phyloP scores from a whole-genome alignment of 2,888 invertebrate species.

The Coleophora deauratella region DNA sequence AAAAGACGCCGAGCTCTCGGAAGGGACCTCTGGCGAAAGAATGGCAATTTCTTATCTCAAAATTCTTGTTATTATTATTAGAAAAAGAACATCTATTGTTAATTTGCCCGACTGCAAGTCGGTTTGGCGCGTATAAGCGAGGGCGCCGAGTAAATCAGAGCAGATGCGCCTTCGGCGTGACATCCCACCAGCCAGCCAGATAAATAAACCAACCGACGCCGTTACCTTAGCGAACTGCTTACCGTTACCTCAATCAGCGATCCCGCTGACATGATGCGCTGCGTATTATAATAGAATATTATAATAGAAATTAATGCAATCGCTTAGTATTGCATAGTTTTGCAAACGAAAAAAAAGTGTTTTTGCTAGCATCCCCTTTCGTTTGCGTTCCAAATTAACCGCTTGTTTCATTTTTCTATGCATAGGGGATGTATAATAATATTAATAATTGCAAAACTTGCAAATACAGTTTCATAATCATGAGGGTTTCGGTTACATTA shows the following conservation, averaged over 20 bases:
- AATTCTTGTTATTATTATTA: conserved; percentile 62
- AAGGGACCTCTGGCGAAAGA: conserved; percentile 67
- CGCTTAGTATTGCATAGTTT: conserved; percentile 19
- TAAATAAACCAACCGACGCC: conserved; percentile 36
- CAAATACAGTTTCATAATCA: too few species aligned
- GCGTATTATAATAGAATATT: too few species aligned
- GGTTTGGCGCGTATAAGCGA: conserved; percentile 37
- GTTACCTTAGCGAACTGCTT: conserved; percentile 31
- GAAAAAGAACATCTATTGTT: conserved; percentile 53
- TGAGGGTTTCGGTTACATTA: too few species aligned
- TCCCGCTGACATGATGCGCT: conserved; percentile 23
- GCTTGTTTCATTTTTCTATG: conserved; percentile 13
- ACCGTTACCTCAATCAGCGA: conserved; percentile 39
- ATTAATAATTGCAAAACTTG: conserved; percentile 6
- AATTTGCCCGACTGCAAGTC: conserved; percentile 46
- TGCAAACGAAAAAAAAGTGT: conserved; percentile 16
- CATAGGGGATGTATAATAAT: conserved; percentile 7
- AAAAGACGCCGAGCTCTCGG: conserved; percentile 64
- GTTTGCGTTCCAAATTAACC: conserved; percentile 28
- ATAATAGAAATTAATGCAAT: conserved; percentile 39
- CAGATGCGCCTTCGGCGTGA: conserved; percentile 54
- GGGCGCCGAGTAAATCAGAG: conserved; percentile 48
- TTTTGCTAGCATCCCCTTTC: conserved; percentile 18
- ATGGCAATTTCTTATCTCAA: conserved; percentile 70
- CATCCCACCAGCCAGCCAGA: conserved; percentile 35